Percentiles rank a stretch among this genome's conserved stretches.
Conservation (phyloP, 2,797 vertebrate genomes). For the Anomalospiza imberbis region DNA sequence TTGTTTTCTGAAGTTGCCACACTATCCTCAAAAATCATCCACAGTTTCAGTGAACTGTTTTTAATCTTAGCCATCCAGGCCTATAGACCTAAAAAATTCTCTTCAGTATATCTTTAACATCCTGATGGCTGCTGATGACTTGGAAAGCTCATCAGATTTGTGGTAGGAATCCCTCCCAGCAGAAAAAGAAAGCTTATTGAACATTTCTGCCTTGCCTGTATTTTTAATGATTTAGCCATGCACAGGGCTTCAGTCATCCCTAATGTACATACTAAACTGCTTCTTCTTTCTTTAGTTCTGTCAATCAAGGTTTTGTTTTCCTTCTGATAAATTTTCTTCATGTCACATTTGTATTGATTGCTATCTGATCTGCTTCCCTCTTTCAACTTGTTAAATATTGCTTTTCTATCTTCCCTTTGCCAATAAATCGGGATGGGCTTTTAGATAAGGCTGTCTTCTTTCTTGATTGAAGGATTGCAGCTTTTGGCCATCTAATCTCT, state of each 20-base stretch:
- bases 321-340: not conserved
- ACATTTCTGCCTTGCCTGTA: not conserved
- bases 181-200: not conserved
- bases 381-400: slow-evolving; percentile 31
- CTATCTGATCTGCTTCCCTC: not conserved
- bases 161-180: not conserved
- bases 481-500: slow-evolving; percentile 14
- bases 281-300: not conserved
- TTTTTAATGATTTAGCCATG: not conserved
- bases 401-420: slow-evolving; percentile 13
- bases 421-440: not conserved
- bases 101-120: not conserved
- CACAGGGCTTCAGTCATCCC: not conserved
- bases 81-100: not conserved
- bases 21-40: not conserved
- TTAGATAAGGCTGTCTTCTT: slow-evolving; percentile 35
- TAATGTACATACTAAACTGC: not conserved
- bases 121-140: not conserved
- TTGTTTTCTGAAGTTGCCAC: not conserved
- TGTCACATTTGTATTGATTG: slow-evolving; percentile 34
- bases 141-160: not conserved
- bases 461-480: slow-evolving; percentile 15
- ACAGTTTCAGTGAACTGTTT: not conserved
- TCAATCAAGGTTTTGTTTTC: not conserved
- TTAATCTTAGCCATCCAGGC: not conserved